These are phyloP conservation scores for Pangasius sanitwongsei DNA, from an alignment of 2,797 vertebrate species.

Conservation along the genomic window DNA sequence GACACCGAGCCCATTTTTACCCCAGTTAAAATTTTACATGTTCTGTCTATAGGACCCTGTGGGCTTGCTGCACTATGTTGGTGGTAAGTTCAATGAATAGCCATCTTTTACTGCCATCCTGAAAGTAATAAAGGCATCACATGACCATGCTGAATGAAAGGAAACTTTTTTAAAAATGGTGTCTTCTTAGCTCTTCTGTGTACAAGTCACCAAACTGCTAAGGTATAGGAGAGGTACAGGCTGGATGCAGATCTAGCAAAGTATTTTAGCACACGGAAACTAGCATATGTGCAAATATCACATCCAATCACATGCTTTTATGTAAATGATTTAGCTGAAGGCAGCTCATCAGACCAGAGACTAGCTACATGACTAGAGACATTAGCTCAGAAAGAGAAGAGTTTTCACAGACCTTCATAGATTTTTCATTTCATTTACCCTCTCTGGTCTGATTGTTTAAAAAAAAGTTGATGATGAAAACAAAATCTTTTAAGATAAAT, in stretches of 20 bases:
- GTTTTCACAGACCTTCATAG: background rate
- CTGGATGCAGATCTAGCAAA: background rate
- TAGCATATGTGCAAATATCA: background rate
- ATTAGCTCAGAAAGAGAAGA: background rate
- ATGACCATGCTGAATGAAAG: conserved; percentile 1
- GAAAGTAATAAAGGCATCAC: conserved; percentile 3
- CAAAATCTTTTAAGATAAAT: background rate
- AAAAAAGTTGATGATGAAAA: background rate
- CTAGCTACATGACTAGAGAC: background rate
- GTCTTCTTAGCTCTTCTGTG: background rate
- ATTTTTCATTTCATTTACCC: background rate
- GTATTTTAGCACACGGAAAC: background rate
- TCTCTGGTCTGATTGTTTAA: background rate
- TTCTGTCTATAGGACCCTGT: conserved; percentile 11
- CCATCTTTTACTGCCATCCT: background rate
- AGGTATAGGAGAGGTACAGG: background rate
- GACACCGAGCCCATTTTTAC: conserved; percentile 18
- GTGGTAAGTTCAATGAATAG: background rate
- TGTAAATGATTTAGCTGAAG: background rate
- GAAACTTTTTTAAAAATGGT: background rate
- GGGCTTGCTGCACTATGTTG: background rate
- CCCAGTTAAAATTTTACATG: conserved; percentile 29
- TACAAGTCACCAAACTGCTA: background rate
- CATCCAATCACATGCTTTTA: background rate
- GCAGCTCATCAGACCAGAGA: background rate